A percentile compares a stretch with the other conserved stretches of the same genome.
Evolutionary conservation across 2,888 invertebrate species (phyloP).

Genomic region (Apoda limacodes): DNA sequence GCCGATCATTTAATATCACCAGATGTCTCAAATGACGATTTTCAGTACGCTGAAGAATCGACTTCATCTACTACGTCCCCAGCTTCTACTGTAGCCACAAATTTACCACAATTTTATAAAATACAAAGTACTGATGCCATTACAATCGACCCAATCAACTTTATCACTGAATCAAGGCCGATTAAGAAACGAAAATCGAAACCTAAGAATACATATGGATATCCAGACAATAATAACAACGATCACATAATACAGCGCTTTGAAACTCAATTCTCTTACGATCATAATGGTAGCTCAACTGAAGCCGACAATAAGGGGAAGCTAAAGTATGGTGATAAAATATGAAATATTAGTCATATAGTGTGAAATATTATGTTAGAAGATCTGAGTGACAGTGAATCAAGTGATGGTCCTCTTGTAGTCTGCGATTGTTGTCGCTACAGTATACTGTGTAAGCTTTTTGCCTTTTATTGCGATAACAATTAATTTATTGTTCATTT

Average conservation of each 20-base stretch:
- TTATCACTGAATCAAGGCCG: slow-evolving; percentile 21
- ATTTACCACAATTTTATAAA: slow-evolving; percentile 18
- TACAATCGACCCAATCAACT: slow-evolving; percentile 23
- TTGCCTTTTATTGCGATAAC: no score
- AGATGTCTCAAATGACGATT: slow-evolving; percentile 52
- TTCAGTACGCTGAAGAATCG: slow-evolving; percentile 46
- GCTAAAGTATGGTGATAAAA: slow-evolving; percentile 59
- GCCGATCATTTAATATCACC: slow-evolving; percentile 36
- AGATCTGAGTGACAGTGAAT: no score
- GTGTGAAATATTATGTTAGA: no score
- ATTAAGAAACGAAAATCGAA: slow-evolving; percentile 9
- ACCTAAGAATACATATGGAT: slow-evolving; percentile 16
- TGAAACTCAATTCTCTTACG: slow-evolving; percentile 14
- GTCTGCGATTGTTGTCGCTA: no score
- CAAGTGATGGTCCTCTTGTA: no score
- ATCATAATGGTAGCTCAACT: slow-evolving; percentile 25
- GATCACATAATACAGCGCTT: slow-evolving; percentile 10
- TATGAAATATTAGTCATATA: no score
- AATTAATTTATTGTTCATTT: no score
- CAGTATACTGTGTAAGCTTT: no score
- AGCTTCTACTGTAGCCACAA: slow-evolving; percentile 27
- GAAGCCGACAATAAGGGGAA: slow-evolving; percentile 34
- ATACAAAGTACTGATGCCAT: slow-evolving; percentile 22
- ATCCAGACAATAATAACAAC: slow-evolving; percentile 11
- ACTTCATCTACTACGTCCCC: slow-evolving; percentile 27